These are phyloP conservation scores for Protobothrops mucrosquamatus DNA, from an alignment of 2,113 vertebrate species.

Conservation along the genomic window DNA sequence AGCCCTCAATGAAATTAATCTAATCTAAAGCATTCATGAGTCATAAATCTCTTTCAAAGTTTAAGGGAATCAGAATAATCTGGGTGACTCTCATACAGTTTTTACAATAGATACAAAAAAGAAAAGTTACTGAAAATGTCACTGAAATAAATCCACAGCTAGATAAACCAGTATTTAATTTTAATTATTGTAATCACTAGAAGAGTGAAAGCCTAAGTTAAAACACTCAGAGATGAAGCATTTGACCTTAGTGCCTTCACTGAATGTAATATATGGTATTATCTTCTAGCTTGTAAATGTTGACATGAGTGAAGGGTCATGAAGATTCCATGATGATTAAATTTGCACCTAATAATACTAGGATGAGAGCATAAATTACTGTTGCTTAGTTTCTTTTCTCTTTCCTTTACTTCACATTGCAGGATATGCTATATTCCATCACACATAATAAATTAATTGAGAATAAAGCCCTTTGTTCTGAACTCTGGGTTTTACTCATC, in stretches of 20 bases:
- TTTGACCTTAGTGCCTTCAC: neutral
- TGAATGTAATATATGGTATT: neutral
- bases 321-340: neutral
- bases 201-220: neutral
- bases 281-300: neutral
- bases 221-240: neutral
- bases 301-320: neutral
- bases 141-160: neutral
- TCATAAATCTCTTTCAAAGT: neutral
- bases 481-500: neutral
- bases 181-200: slow-evolving; percentile 7
- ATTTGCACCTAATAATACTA: neutral
- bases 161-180: neutral
- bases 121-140: neutral
- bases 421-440: neutral
- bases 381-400: neutral
- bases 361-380: neutral
- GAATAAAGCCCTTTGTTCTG: neutral
- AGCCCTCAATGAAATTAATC: too few species aligned
- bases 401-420: neutral
- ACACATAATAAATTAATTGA: neutral
- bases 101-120: neutral
- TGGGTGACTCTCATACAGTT: neutral
- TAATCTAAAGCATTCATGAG: neutral
- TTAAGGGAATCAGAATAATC: neutral